Evolutionary conservation across 2,113 vertebrate species (phyloP), one percentile per base, ranked within the genome.

Genomic region (Trochalopteron elliotii): DNA sequence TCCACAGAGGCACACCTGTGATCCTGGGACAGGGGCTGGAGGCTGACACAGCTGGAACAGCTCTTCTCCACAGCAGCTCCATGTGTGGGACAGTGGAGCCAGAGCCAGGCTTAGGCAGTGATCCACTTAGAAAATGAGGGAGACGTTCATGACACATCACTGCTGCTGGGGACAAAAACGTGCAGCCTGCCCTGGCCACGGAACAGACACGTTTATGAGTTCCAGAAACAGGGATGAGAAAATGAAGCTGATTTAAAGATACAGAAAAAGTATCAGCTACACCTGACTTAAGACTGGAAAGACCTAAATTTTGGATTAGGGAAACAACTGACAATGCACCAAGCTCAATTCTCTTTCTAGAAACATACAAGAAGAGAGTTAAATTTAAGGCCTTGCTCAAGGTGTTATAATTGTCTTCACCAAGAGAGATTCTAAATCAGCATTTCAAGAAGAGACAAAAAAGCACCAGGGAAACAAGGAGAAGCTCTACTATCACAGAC

Each of bases 21-120:
- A 11, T 15, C 23, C 42, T 27, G 50, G 52, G 6, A 44, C 27
- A 33, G 17, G 27, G 11, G 39, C 76, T 37, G 30, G 8, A 19
- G 30, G 65, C 21, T 35, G 14, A 3, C 40, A 40, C 22, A 23
- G 56, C 20, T 64, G 15, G 22, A 21, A 31, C 1, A 40, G 56
- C 27, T 31, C 15, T 2, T 75, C 33, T 33, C 9, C n/a, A 9
- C 24, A 24, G 37, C 11, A 55, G 4, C 9, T 5, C 10, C 7
- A 3, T 0, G 19, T 14, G 44, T 14, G 23, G 44, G 44, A 7
- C 7, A 25, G 23, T 0, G 15, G 16, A 76, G n/a, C 2, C 10
- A 5, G 3, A 60, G 61, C 18, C 47, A 31, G 49, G 52, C 39
- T 35, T 6, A 16, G 28, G 25, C 4, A 53, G 10, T 3, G 25